Evolutionary conservation across 2,797 vertebrate genomes (phyloP).

Genomic region (Falco peregrinus): DNA sequence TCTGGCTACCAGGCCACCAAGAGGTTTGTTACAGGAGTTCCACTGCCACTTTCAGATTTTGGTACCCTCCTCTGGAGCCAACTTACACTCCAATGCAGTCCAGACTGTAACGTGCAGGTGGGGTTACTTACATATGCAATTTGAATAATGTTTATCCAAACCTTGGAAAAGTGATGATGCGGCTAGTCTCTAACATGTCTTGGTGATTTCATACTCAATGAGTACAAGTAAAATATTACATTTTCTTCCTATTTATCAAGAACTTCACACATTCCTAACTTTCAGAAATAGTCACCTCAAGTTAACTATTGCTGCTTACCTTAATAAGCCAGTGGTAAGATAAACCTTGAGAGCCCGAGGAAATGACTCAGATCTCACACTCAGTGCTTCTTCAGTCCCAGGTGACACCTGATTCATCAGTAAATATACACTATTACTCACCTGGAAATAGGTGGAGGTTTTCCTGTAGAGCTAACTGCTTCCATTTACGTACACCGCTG

Average conservation of each 20-base stretch:
- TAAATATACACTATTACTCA: conserved; percentile 23
- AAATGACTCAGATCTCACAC: conserved; percentile 42
- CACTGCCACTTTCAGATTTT: background rate
- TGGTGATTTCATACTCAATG: background rate
- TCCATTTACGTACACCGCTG: background rate
- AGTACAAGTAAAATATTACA: background rate
- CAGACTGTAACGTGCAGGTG: background rate
- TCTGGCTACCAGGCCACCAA: background rate
- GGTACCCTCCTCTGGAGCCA: background rate
- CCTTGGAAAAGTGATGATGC: background rate
- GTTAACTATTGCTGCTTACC: background rate
- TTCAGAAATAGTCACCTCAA: background rate
- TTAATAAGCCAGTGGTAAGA: background rate
- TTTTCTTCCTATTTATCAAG: background rate
- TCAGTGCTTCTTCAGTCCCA: background rate
- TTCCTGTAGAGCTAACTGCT: background rate
- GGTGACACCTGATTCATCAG: conserved; percentile 46
- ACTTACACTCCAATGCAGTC: background rate
- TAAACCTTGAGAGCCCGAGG: background rate
- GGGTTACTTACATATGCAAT: background rate
- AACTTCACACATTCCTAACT: background rate
- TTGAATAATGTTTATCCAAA: background rate
- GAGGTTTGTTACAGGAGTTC: background rate
- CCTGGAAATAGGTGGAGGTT: background rate
- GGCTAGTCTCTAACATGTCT: background rate